Evolutionary conservation across 2,797 vertebrate genomes (phyloP), one percentile per base, ranked within the genome.

Genomic region (Sebastolobus alascanus): DNA sequence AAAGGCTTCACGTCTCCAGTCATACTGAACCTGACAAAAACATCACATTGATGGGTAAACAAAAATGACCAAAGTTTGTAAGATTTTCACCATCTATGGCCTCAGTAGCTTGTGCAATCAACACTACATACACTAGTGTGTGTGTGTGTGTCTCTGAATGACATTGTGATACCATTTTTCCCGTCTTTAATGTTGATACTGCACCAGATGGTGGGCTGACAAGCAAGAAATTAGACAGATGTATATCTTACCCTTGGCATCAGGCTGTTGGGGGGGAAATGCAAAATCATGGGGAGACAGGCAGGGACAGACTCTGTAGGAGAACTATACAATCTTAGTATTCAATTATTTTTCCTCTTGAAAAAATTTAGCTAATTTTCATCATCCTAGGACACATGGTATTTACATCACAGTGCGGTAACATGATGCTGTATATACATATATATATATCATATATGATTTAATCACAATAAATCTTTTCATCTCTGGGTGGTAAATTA

Each of bases 151-250:
- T 35, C 4, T 43, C 46, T 77, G 82, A 89, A 75, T 88, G 88
- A 89, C 85, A 82, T 72, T 63, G 40, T 70, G 81, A 83, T 75
- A 74, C 63, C 38, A 81, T 87, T 79, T 87, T 70, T 83, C 67
- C 82, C 66, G 67, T 85, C 83, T 84, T 90, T 88, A 84, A 89
- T 91, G 90, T 80, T 87, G 90, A 92, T 86, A 63, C 82, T 73
- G 74, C 78, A 91, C 74, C 94, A 95, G 93, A 95, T 93, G 93
- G 92, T 86, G 84, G 52, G 87, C 84, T 92, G 91, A 93, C 91
- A 94, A 92, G 85, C 90, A 92, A 83, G 86, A 93, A 94, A 94
- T 94, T 90, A 92, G 90, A 92, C 92, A 93, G 92, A 94, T 94
- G 92, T 87, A 91, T 90, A 88, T 92, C 77, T 86, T 87, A 90